phyloP scores from a whole-genome alignment of 1,140 invertebrate genomes.

The Cataglyphis hispanica region DNA sequence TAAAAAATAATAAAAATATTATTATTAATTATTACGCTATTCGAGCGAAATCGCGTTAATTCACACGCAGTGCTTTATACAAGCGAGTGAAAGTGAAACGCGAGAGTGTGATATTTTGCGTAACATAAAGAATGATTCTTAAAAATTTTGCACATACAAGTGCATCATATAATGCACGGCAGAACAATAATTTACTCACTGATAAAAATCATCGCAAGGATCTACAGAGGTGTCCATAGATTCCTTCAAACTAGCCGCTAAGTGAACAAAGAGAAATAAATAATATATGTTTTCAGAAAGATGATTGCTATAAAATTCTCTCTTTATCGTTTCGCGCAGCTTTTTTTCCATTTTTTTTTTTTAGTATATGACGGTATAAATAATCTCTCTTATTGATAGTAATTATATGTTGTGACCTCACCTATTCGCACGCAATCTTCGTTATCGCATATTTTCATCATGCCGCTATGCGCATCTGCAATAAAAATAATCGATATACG shows the following conservation, averaged over 20 bases:
- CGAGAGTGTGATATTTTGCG: conserved; percentile 27
- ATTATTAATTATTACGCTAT: not conserved
- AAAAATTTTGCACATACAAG: not conserved
- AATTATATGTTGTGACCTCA: conserved; percentile 65
- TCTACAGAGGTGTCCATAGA: conserved; percentile 84
- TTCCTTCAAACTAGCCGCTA: conserved; percentile 85
- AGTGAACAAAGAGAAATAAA: conserved; percentile 25
- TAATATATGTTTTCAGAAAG: not conserved
- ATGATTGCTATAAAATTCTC: not conserved
- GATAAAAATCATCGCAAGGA: conserved; percentile 85
- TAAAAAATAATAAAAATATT: not conserved
- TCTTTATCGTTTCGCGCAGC: not conserved
- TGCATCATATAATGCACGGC: not conserved
- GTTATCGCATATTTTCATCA: conserved; percentile 77
- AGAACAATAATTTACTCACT: conserved; percentile 75
- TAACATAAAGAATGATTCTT: not conserved
- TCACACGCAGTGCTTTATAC: not conserved
- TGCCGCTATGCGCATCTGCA: conserved; percentile 69
- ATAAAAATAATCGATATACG: not conserved
- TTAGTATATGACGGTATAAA: not conserved
- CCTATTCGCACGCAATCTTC: conserved; percentile 83
- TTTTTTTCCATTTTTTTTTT: not conserved
- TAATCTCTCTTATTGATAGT: not conserved
- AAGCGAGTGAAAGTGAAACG: conserved; percentile 39
- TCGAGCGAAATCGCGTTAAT: not conserved